Percentiles rank a stretch among this genome's conserved stretches.
Conservation (phyloP, 2,888 invertebrate species). For the Caenorhabditis doughertyi region DNA sequence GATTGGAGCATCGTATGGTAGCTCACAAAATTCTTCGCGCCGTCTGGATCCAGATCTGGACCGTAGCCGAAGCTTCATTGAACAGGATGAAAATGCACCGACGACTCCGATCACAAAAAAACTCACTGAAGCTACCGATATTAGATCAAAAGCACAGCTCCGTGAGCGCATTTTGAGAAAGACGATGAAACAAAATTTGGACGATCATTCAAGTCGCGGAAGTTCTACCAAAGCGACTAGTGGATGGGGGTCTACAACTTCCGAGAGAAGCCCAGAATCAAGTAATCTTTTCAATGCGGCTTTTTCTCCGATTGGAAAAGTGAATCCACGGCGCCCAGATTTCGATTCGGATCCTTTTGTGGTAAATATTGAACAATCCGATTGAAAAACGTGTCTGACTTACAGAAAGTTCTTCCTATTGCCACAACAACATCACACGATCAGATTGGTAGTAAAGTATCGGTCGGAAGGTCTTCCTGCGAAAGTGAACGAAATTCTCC, state of each 20-base stretch:
- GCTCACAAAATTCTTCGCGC: constrained; percentile 17
- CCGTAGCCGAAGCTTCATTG: constrained; percentile 66
- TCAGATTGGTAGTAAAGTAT: no score
- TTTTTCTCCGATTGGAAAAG: constrained; percentile 54
- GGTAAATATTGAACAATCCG: not conserved
- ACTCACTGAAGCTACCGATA: constrained; percentile 49
- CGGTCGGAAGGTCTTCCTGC: no score
- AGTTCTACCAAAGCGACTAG: not conserved
- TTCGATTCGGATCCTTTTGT: not conserved
- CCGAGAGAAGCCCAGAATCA: not conserved
- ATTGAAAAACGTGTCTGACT: not conserved
- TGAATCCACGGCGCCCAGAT: not conserved
- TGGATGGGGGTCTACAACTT: constrained; percentile 35
- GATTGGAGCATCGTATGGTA: constrained; percentile 1
- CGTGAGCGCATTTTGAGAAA: constrained; percentile 71
- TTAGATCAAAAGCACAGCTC: constrained; percentile 68
- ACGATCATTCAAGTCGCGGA: not conserved
- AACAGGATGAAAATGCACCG: constrained; percentile 7
- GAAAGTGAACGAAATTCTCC: no score
- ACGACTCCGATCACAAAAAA: constrained; percentile 68
- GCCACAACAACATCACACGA: no score
- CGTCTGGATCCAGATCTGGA: constrained; percentile 59
- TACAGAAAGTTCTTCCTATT: no score
- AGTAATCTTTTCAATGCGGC: constrained; percentile 28
- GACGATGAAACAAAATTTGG: constrained; percentile 12